phyloP scores from a whole-genome alignment of 1,140 invertebrate genomes.

The Trachymyrmex cornetzi region DNA sequence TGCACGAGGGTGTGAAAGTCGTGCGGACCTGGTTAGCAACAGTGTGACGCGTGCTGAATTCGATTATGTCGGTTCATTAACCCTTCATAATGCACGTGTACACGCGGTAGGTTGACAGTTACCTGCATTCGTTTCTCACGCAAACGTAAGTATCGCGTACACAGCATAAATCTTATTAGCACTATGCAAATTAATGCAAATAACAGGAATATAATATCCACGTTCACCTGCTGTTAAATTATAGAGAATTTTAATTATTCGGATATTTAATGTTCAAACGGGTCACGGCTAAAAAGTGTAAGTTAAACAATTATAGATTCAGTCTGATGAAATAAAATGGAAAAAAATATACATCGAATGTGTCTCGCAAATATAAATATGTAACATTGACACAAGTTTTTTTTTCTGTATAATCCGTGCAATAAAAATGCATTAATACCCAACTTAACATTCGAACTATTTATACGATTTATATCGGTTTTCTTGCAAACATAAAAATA shows the following conservation, averaged over 20 bases:
- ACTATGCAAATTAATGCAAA: slow-evolving; percentile 57
- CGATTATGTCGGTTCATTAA: slow-evolving; percentile 59
- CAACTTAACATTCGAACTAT: slow-evolving; percentile 25
- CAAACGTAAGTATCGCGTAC: slow-evolving; percentile 31
- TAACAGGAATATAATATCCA: background rate
- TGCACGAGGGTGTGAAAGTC: slow-evolving; percentile 35
- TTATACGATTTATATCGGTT: slow-evolving; percentile 28
- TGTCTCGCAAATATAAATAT: slow-evolving; percentile 6
- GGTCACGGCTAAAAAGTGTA: slow-evolving; percentile 6
- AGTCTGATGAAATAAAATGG: background rate
- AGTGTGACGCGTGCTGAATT: slow-evolving; percentile 55
- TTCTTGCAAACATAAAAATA: slow-evolving; percentile 6
- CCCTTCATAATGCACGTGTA: slow-evolving; percentile 32
- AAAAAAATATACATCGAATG: background rate
- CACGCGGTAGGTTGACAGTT: slow-evolving; percentile 40
- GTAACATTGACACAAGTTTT: background rate
- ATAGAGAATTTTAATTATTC: slow-evolving; percentile 9
- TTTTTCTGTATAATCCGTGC: slow-evolving; percentile 1
- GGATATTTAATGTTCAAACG: background rate
- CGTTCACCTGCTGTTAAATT: slow-evolving; percentile 19
- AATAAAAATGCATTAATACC: slow-evolving; percentile 36
- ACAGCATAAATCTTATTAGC: slow-evolving; percentile 38
- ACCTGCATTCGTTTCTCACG: slow-evolving; percentile 52
- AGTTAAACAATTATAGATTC: slow-evolving; percentile 21
- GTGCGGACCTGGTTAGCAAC: slow-evolving; percentile 42